These are phyloP conservation scores for Hirudinaria manillensis DNA, from an alignment of 2,888 invertebrate species.

Conservation along the genomic window DNA sequence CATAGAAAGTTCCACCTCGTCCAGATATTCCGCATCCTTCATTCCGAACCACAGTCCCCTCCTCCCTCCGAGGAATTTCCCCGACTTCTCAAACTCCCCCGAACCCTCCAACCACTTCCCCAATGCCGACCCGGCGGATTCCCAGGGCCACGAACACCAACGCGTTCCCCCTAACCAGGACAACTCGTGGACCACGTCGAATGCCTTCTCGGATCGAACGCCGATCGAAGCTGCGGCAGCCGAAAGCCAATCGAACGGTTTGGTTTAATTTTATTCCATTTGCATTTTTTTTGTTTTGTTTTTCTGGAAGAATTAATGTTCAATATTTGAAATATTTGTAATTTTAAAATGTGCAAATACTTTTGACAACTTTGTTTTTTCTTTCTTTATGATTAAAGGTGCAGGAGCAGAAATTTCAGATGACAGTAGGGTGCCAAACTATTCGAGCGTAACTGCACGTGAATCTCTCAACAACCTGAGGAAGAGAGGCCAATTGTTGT, in stretches of 20 bases:
- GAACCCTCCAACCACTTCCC: background rate
- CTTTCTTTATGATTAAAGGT: too few species aligned
- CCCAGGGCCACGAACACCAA: background rate
- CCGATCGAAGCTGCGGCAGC: too few species aligned
- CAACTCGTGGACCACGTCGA: too few species aligned
- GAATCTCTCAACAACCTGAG: conserved; percentile 40
- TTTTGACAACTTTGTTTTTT: too few species aligned
- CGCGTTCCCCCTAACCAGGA: background rate
- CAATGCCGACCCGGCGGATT: background rate
- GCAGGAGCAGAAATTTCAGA: background rate
- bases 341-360: too few species aligned
- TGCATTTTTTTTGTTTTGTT: too few species aligned
- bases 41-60: background rate
- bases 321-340: background rate
- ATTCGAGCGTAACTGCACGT: conserved; percentile 40
- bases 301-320: too few species aligned
- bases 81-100: background rate
- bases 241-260: too few species aligned
- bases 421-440: conserved; percentile 33
- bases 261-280: too few species aligned
- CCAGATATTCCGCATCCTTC: background rate
- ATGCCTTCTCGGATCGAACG: too few species aligned
- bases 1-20: background rate
- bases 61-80: conserved; percentile 18
- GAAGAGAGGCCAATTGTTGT: conserved; percentile 33